Conservation (phyloP, 2,113 vertebrate genomes). For the Centropus unirufus region DNA sequence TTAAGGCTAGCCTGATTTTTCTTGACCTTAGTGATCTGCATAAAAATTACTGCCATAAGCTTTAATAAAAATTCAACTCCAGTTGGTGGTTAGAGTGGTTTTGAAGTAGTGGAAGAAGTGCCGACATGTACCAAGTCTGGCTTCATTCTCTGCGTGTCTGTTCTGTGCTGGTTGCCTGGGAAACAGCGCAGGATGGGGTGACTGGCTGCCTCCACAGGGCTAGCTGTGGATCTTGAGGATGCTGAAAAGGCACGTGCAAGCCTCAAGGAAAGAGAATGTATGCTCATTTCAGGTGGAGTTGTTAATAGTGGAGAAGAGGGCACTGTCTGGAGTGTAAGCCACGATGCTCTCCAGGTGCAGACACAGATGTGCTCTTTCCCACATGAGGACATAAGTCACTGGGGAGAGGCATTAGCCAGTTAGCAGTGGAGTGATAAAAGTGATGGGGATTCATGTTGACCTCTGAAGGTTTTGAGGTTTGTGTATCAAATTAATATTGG, state of each 20-base stretch:
- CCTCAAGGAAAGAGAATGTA: background rate
- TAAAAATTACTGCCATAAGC: background rate
- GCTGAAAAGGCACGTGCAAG: background rate
- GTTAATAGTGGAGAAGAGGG: background rate
- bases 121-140: background rate
- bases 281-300: background rate
- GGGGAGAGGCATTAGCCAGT: background rate
- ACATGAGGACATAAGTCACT: background rate
- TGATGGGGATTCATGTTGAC: too few relatives aligned
- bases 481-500: background rate
- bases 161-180: conserved; percentile 6
- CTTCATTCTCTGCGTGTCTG: background rate
- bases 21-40: background rate
- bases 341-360: background rate
- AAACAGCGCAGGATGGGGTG: background rate
- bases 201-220: background rate
- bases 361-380: background rate
- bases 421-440: background rate
- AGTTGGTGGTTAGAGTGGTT: background rate
- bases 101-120: background rate
- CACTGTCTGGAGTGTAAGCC: background rate
- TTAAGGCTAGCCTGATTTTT: background rate
- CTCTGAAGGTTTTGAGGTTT: background rate
- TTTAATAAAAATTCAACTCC: background rate
- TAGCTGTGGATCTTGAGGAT: background rate